Conservation (phyloP, 2,888 invertebrate genomes). For the Brachylomia viminalis region DNA sequence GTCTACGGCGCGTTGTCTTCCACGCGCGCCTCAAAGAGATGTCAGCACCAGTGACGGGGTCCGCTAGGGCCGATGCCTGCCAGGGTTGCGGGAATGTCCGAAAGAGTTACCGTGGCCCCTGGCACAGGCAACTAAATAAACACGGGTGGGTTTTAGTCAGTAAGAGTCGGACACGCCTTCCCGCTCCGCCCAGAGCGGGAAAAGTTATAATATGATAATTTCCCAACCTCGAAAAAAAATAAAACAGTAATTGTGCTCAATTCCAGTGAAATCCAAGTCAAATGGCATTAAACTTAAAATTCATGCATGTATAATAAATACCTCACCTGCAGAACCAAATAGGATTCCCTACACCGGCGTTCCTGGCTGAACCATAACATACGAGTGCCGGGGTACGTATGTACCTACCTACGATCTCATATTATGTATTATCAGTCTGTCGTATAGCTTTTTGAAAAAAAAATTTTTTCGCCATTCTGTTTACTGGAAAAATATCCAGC, state of each 20-base stretch:
- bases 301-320: not conserved
- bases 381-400: not conserved
- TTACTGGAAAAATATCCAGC: not conserved
- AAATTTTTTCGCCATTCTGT: too few relatives aligned
- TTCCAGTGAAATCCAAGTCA: not conserved
- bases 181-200: too few relatives aligned
- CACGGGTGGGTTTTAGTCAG: too few relatives aligned
- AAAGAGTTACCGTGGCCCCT: too few relatives aligned
- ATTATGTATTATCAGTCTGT: not conserved
- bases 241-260: not conserved
- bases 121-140: too few relatives aligned
- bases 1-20: too few relatives aligned
- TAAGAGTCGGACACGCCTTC: too few relatives aligned
- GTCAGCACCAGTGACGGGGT: too few relatives aligned
- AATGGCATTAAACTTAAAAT: not conserved
- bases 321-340: not conserved
- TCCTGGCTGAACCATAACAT: not conserved
- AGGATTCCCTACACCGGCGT: not conserved
- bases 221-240: not conserved
- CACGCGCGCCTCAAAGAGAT: too few relatives aligned
- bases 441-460: not conserved
- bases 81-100: too few relatives aligned
- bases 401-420: not conserved
- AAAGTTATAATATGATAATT: too few relatives aligned
- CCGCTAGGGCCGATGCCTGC: too few relatives aligned